Evolutionary conservation across 2,113 vertebrate genomes (phyloP).

Genomic region (Chunga burmeisteri): DNA sequence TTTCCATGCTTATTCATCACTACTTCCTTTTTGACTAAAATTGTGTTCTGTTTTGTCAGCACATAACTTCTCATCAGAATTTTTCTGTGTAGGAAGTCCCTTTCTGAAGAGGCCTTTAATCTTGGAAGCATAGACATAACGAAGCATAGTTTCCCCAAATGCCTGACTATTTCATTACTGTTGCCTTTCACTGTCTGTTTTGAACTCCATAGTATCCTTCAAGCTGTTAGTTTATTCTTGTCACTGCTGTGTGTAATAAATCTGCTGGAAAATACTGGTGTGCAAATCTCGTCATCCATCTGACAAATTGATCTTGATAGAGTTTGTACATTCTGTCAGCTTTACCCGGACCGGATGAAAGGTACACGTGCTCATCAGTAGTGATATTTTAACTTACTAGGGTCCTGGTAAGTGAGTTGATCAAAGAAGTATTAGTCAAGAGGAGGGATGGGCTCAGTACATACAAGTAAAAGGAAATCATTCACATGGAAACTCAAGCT

Average conservation of each 20-base stretch:
- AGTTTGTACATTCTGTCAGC: not conserved
- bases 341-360: not conserved
- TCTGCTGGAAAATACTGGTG: not conserved
- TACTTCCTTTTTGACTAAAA: not conserved
- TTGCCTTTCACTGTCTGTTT: not conserved
- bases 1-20: not conserved
- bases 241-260: not conserved
- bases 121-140: not conserved
- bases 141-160: not conserved
- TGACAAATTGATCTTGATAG: not conserved
- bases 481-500: not conserved
- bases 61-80: not conserved
- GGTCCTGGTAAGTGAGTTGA: not conserved
- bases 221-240: not conserved
- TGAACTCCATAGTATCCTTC: not conserved
- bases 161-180: not conserved
- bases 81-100: not conserved
- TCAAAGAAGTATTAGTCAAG: not conserved
- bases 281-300: not conserved
- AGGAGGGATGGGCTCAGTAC: not conserved
- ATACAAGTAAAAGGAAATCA: not conserved
- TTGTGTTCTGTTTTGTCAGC: not conserved
- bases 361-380: not conserved
- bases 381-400: not conserved
- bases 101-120: slow-evolving; percentile 3